Percentiles rank a stretch among this genome's conserved stretches.
Evolutionary conservation across 2,113 vertebrate genomes (phyloP).

Genomic region (Anolis sagrei): DNA sequence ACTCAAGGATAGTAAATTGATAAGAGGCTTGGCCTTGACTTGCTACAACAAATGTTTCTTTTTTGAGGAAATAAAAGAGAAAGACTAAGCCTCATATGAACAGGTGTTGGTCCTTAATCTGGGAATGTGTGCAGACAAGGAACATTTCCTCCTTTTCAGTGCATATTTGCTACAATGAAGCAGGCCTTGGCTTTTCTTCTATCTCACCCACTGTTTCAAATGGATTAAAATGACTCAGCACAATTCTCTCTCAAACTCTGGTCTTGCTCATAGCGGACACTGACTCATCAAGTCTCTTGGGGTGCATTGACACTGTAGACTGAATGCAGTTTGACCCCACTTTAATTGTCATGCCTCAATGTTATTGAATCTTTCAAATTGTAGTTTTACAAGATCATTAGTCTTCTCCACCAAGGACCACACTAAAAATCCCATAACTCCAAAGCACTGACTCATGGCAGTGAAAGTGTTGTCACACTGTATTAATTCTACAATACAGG

Average conservation of each 20-base stretch:
- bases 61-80: background rate
- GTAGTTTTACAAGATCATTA: no score
- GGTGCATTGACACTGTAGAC: no score
- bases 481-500: no score
- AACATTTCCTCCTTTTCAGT: conserved; percentile 1
- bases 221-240: background rate
- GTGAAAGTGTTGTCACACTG: no score
- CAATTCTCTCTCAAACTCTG: background rate
- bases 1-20: background rate
- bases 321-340: no score
- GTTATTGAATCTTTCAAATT: no score
- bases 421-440: no score
- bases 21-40: background rate
- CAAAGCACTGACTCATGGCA: no score
- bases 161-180: background rate
- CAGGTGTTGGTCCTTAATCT: background rate
- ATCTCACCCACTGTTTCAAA: background rate
- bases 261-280: background rate
- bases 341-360: no score
- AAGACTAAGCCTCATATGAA: background rate
- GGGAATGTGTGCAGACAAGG: background rate
- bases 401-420: no score
- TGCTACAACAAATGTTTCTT: conserved; percentile 10
- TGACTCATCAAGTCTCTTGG: background rate
- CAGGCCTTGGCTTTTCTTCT: conserved; percentile 5